phyloP scores from a whole-genome alignment of 2,888 invertebrate species.

The Acanthosepion lycidas region DNA sequence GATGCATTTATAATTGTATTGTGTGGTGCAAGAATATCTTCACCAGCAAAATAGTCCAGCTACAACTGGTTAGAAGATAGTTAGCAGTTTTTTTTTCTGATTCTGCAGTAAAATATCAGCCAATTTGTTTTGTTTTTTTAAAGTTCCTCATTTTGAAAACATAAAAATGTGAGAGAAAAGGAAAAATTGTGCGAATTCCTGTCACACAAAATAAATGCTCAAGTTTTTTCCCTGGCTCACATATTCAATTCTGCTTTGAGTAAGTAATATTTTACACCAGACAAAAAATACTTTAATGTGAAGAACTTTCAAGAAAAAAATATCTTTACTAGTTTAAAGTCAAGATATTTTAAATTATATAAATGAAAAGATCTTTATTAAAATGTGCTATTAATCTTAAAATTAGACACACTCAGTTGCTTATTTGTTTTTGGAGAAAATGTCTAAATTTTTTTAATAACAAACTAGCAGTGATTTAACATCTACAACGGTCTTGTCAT shows the following conservation, averaged over 20 bases:
- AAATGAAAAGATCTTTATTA: neutral
- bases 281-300: too few species aligned
- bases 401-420: neutral
- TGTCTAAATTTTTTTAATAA: neutral
- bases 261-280: neutral
- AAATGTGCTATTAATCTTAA: neutral
- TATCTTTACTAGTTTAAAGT: neutral
- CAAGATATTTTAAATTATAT: neutral
- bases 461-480: neutral
- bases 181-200: neutral
- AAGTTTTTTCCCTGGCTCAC: neutral
- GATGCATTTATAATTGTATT: neutral
- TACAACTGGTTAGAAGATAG: neutral
- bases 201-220: neutral
- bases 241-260: neutral
- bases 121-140: neutral
- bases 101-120: neutral
- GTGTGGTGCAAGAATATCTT: neutral
- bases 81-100: neutral
- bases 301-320: neutral
- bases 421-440: too few species aligned
- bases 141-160: neutral
- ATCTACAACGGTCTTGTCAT: neutral
- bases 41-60: neutral
- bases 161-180: neutral